Evolutionary conservation across 2,113 vertebrate genomes (phyloP).

Genomic region (Crocuta crocuta): DNA sequence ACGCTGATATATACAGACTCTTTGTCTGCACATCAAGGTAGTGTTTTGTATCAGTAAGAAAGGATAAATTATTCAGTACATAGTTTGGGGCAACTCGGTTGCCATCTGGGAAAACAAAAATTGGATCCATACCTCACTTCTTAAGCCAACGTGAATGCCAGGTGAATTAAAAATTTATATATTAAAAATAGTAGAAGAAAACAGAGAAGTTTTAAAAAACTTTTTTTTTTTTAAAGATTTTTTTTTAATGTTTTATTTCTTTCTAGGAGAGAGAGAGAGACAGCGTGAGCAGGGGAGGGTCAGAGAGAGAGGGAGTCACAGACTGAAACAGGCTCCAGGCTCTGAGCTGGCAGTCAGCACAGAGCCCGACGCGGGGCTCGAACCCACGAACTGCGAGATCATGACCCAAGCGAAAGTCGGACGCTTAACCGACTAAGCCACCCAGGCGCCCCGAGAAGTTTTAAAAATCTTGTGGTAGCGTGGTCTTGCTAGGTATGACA

Average conservation of each 20-base stretch:
- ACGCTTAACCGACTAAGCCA: too few relatives aligned
- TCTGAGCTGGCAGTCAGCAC: too few relatives aligned
- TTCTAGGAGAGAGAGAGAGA: too few relatives aligned
- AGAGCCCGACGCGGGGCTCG: too few relatives aligned
- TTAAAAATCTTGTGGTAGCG: background rate
- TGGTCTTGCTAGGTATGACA: background rate
- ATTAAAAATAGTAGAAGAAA: constrained; percentile 52
- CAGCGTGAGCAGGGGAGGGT: too few relatives aligned
- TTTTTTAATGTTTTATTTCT: too few relatives aligned
- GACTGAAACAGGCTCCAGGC: too few relatives aligned
- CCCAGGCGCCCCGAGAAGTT: background rate
- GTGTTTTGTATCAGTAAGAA: constrained; percentile 40
- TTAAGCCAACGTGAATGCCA: constrained; percentile 32
- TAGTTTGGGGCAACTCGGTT: constrained; percentile 21
- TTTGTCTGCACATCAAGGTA: background rate
- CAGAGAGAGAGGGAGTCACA: too few relatives aligned
- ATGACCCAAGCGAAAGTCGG: too few relatives aligned
- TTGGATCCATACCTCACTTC: background rate
- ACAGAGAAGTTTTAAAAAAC: background rate
- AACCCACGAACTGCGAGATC: too few relatives aligned
- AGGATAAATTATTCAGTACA: constrained; percentile 7
- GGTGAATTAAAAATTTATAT: constrained; percentile 59
- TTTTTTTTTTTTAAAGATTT: background rate
- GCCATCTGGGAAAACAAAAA: constrained; percentile 55
- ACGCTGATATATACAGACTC: background rate